Evolutionary conservation across 1,140 invertebrate genomes (phyloP), one percentile per base, ranked within the genome.

Genomic region (Anoplophora glabripennis): DNA sequence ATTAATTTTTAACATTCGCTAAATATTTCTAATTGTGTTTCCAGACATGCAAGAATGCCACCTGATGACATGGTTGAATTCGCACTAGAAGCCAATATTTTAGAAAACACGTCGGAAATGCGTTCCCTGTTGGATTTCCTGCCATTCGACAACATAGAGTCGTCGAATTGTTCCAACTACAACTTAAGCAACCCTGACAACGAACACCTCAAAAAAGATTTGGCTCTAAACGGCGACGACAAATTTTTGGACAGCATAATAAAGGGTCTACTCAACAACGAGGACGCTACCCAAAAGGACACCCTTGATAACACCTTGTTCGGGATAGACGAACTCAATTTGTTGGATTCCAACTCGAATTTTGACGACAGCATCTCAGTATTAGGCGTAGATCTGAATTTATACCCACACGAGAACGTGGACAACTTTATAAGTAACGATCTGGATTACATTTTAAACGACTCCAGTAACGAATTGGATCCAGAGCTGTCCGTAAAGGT

Each of bases 311-410:
- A 62, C 12, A 55, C 18, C 18, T 28, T 59, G 11, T 33, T 63
- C 1, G 56, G 59, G 21, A 14, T 62, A 4, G 52, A 67, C 36
- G 49, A 59, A 14, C 21, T 53, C 49, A 61, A 41, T 28, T 36
- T 61, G 2, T 49, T 61, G n/a, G 61, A 66, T 35, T 34, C 18
- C n/a, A 37, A 41, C 34, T 64, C 57, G 4, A 53, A 45, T 14
- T 7, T 65, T 15, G 58, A 62, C 21, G 63, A 63, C 48, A 40
- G 42, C n/a, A 64, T 67, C 47, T 70, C 70, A 45, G 65, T 70
- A 34, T 55, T 72, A 8, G 70, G 67, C 14, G 67, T 69, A 1
- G 62, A 70, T 61, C 57, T 72, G 14, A 60, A 69, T 46, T 57
- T 70, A 17, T 54, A 64, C 5, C 57, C 53, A 28, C 57, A 64